Base-by-base conservation (phyloP, 2,113 vertebrate species). In the Laterallus jamaicensis region DNA sequence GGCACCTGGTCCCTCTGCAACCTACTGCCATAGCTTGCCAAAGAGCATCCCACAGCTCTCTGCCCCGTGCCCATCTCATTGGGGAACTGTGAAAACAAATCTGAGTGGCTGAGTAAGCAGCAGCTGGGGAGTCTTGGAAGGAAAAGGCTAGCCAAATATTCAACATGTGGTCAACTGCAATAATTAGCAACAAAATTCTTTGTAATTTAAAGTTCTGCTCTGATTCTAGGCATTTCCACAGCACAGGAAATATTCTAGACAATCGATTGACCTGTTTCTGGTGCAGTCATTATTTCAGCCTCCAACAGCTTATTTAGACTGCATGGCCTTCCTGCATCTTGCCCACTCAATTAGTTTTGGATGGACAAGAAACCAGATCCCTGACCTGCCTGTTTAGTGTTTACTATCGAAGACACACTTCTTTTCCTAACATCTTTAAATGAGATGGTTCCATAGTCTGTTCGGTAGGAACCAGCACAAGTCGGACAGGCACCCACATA, bases 241-340 rank as follows among this genome's bases (percentile, higher is more conserved):
- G 15, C 68, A 63, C 50, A 83, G 79, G 84, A 87, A 50, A 69
- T 60, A 6, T 92, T 71, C 90, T 92, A 93, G 89, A 63, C 25
- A 63, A 37, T 9, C 86, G 92, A 44, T 70, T 74, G 60, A 64
- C 64, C 62, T 87, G 52, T 63, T 87, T 55, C 35, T 70, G 19
- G 8, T 50, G 58, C 88, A 95, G 91, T 91, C 77, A 68, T 77
- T 86, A 88, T 78, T 95, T 85, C 89, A 87, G 44, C 47, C 47
- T 86, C 54, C 67, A 88, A 63, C 15, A 94, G 88, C 90, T 69
- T 85, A 19, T 95, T 97, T 86, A 91, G 74, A 67, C 56, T 66
- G 12, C 50, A 18, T 32, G 50, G 32, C 18, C 44, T 95, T 95
- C 81, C 62, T 93, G 40, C 40, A 84, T 95, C 93, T 93, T 83